These are phyloP conservation scores for Peromyscus attwateri DNA, from an alignment of 2,797 vertebrate species.

Conservation along the genomic window DNA sequence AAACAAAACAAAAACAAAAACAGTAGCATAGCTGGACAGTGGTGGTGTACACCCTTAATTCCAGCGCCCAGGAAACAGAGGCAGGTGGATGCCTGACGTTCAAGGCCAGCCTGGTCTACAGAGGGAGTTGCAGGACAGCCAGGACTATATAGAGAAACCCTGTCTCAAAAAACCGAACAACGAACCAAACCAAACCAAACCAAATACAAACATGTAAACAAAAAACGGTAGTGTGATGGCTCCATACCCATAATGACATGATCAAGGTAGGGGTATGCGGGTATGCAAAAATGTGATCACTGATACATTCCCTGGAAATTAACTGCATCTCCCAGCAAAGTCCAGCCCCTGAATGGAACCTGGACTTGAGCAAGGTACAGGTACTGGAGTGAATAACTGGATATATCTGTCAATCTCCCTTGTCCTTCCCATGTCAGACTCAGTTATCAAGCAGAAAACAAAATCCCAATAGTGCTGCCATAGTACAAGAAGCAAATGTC, in stretches of 20 bases:
- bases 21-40: not conserved
- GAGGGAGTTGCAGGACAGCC: not conserved
- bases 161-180: not conserved
- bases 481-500: not conserved
- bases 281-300: not conserved
- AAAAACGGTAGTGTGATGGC: not conserved
- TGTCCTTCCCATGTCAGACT: not conserved
- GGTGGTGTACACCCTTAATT: not conserved
- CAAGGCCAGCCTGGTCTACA: not conserved
- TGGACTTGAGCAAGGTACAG: not conserved
- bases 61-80: not conserved
- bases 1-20: not conserved
- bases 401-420: not conserved
- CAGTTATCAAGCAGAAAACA: constrained; percentile 1
- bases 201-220: not conserved
- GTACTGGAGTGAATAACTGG: not conserved
- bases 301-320: not conserved
- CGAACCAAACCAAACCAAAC: not conserved
- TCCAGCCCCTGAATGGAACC: not conserved
- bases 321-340: not conserved
- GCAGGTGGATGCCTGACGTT: not conserved
- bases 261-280: not conserved
- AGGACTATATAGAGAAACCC: not conserved
- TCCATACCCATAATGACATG: not conserved
- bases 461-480: not conserved